Evolutionary conservation across 2,113 vertebrate genomes (phyloP).

Genomic region (Ceuthmochares aereus): DNA sequence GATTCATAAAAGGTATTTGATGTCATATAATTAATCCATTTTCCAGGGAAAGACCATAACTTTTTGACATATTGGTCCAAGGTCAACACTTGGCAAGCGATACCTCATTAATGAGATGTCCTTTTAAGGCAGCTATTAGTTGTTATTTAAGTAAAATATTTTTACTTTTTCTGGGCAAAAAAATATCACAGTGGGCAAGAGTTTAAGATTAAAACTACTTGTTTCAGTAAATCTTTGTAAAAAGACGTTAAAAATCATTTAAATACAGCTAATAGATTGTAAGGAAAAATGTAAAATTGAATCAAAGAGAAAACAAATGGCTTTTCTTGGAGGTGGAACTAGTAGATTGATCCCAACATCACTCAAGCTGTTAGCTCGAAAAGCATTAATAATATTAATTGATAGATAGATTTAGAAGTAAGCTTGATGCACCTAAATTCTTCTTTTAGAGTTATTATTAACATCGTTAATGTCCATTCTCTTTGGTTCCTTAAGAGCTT

Average conservation of each 20-base stretch:
- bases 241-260: slow-evolving; percentile 34
- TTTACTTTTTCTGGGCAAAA: not conserved
- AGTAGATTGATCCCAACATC: not conserved
- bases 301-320: not conserved
- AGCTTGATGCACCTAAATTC: not conserved
- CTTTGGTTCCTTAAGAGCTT: not conserved
- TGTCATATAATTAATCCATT: not conserved
- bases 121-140: not conserved
- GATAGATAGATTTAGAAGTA: not conserved
- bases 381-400: not conserved
- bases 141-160: not conserved
- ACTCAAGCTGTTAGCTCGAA: not conserved
- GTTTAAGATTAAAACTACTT: slow-evolving; percentile 42
- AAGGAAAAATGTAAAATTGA: not conserved
- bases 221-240: slow-evolving; percentile 40
- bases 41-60: not conserved
- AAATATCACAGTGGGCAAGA: not conserved
- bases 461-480: not conserved
- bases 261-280: not conserved
- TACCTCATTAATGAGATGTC: not conserved
- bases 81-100: not conserved
- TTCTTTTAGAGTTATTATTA: not conserved
- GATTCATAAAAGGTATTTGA: not conserved
- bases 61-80: not conserved
- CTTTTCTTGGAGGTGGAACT: slow-evolving; percentile 1